A percentile compares a stretch with the other conserved stretches of the same genome.
Evolutionary conservation across 2,888 invertebrate species (phyloP).

Genomic region (Drosophila conformis): DNA sequence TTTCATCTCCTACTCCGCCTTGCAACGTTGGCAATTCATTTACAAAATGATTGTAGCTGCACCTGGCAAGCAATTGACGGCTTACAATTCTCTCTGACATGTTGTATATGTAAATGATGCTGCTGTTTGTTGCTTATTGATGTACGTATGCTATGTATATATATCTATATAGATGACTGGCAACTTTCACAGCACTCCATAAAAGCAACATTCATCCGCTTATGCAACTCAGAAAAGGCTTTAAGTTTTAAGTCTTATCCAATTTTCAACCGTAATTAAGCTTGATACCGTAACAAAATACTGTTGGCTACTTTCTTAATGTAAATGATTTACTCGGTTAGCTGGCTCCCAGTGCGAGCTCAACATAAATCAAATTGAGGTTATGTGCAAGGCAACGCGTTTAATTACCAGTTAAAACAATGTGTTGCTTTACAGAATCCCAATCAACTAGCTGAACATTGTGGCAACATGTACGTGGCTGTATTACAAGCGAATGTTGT

Average conservation of each 20-base stretch:
- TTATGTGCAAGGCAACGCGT: background rate
- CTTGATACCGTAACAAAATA: constrained; percentile 16
- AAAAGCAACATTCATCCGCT: background rate
- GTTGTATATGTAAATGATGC: constrained; percentile 58
- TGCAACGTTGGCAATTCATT: constrained; percentile 64
- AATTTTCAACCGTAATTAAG: constrained; percentile 4
- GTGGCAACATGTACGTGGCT: constrained; percentile 8
- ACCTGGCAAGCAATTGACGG: constrained; percentile 56
- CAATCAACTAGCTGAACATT: constrained; percentile 16
- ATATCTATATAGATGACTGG: constrained; percentile 14
- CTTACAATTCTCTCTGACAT: constrained; percentile 41
- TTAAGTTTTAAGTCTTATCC: constrained; percentile 5
- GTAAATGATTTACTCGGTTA: constrained; percentile 8
- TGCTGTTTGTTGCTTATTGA: constrained; percentile 54
- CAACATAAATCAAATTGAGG: constrained; percentile 8
- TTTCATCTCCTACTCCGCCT: background rate
- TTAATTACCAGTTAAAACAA: constrained; percentile 13
- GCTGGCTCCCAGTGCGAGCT: constrained; percentile 13
- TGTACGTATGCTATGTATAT: constrained; percentile 18
- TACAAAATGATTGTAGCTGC: constrained; percentile 71
- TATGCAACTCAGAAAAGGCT: background rate
- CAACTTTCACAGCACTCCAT: constrained; percentile 8
- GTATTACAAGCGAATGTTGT: constrained; percentile 3
- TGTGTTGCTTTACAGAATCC: constrained; percentile 1
- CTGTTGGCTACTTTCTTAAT: constrained; percentile 8